Percentiles rank a stretch among this genome's conserved stretches.
Evolutionary conservation across 1,140 invertebrate species (phyloP).

Genomic region (Phocides pigmalion): DNA sequence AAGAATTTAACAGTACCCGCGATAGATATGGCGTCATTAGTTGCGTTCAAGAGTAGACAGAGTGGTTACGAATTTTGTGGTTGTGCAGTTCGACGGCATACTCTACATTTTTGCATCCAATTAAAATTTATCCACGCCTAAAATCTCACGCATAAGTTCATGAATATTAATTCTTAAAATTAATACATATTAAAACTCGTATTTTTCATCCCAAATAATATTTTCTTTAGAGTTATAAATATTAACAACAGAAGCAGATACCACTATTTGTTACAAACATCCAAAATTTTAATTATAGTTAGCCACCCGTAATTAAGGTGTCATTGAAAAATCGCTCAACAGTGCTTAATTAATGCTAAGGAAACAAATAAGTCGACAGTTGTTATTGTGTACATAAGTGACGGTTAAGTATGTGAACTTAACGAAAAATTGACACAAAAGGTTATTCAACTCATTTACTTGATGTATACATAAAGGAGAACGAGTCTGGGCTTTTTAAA

Average conservation of each 20-base stretch:
- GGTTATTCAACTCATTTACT: neutral
- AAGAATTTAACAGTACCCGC: constrained; percentile 28
- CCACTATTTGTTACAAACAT: neutral
- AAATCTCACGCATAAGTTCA: neutral
- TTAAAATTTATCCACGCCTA: constrained; percentile 28
- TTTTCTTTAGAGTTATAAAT: too few relatives aligned
- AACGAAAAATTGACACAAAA: neutral
- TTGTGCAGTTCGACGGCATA: constrained; percentile 27
- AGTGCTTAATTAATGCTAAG: constrained; percentile 15
- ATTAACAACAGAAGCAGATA: neutral
- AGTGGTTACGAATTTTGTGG: constrained; percentile 30
- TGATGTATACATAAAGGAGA: neutral
- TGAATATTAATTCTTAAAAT: neutral
- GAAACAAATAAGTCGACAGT: constrained; percentile 8
- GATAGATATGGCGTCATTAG: constrained; percentile 2
- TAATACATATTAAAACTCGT: too few relatives aligned
- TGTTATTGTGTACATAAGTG: neutral
- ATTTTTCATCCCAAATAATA: too few relatives aligned
- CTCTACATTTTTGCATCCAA: constrained; percentile 34
- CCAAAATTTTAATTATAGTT: constrained; percentile 9
- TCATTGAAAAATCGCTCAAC: constrained; percentile 14
- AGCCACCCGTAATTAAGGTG: constrained; percentile 7
- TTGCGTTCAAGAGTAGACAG: neutral
- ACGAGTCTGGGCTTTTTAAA: neutral
- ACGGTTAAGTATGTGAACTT: neutral